phyloP scores from a whole-genome alignment of 2,888 invertebrate species.

The Meteorus colon region DNA sequence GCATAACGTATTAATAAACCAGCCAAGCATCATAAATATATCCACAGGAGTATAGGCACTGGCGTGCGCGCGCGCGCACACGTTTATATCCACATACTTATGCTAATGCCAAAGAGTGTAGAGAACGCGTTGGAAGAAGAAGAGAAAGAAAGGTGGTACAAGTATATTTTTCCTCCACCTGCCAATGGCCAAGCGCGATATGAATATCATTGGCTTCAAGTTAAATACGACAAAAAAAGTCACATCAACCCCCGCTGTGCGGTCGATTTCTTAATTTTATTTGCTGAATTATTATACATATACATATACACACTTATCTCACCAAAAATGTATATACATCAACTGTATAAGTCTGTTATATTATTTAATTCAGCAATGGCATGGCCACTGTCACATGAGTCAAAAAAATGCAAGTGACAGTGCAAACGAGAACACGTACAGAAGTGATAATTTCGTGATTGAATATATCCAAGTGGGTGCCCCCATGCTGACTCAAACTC shows the following conservation, averaged over 20 bases:
- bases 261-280: conserved; percentile 28
- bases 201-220: conserved; percentile 16
- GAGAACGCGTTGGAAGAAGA: conserved; percentile 40
- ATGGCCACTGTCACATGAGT: background rate
- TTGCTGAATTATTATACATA: conserved; percentile 1
- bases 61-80: conserved; percentile 35
- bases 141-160: conserved; percentile 62
- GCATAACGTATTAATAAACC: conserved; percentile 72
- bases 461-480: conserved; percentile 69
- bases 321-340: background rate
- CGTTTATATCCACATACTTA: conserved; percentile 64
- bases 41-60: conserved; percentile 50
- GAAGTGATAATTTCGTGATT: conserved; percentile 73
- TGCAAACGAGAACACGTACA: conserved; percentile 59
- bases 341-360: background rate
- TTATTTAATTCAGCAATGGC: background rate
- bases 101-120: conserved; percentile 58
- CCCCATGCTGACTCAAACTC: conserved; percentile 68
- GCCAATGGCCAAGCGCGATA: conserved; percentile 50
- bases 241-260: conserved; percentile 55
- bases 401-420: conserved; percentile 14
- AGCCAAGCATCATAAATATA: conserved; percentile 63
- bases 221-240: conserved; percentile 59
- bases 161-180: conserved; percentile 62
- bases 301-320: background rate